phyloP scores from a whole-genome alignment of 2,797 vertebrate genomes.

The Catostomus latipinnis region DNA sequence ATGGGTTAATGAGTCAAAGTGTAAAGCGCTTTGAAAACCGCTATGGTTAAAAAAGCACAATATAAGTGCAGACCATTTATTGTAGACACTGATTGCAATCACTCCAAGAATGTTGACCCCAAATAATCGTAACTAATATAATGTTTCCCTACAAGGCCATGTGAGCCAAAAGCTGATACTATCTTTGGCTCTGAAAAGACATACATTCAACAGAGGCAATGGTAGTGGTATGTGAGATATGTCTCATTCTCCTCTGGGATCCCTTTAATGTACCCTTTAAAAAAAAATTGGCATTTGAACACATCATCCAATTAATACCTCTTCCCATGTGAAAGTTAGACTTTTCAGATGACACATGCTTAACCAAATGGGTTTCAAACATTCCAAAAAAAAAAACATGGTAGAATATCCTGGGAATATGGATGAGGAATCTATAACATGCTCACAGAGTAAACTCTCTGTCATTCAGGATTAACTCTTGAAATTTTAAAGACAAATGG shows the following conservation, averaged over 20 bases:
- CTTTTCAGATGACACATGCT: slow-evolving; percentile 66
- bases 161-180: slow-evolving; percentile 55
- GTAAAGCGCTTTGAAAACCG: no score
- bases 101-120: slow-evolving; percentile 65
- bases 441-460: neutral
- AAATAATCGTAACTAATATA: slow-evolving; percentile 57
- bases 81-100: slow-evolving; percentile 47
- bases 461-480: neutral
- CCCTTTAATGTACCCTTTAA: slow-evolving; percentile 72
- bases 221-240: slow-evolving; percentile 77
- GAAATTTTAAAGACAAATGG: neutral
- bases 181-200: slow-evolving; percentile 63
- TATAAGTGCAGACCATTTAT: no score
- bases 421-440: slow-evolving; percentile 10
- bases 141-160: slow-evolving; percentile 79
- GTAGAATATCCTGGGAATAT: slow-evolving; percentile 55
- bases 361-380: slow-evolving; percentile 58
- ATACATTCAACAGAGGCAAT: slow-evolving; percentile 67
- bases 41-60: no score
- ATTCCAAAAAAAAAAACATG: slow-evolving; percentile 59
- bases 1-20: no score
- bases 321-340: slow-evolving; percentile 81
- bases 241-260: slow-evolving; percentile 79
- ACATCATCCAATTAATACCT: slow-evolving; percentile 68
- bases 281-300: slow-evolving; percentile 69